These are phyloP conservation scores for Epirrhoe tristata DNA, from an alignment of 2,888 invertebrate genomes.

Conservation along the genomic window DNA sequence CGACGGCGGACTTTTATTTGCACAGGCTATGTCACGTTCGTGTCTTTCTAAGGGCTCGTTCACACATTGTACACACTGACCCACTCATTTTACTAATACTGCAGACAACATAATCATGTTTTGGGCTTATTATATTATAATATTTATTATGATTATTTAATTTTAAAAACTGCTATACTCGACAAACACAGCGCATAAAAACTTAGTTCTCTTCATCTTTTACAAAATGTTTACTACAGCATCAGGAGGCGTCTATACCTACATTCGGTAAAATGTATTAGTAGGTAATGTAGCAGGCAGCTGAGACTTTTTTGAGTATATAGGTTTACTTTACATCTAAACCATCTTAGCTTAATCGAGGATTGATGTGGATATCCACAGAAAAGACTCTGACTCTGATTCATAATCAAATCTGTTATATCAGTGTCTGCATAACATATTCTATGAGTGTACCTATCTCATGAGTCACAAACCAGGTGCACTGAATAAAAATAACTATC, in stretches of 20 bases:
- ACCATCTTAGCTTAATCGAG: background rate
- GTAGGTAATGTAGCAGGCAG: too few species aligned
- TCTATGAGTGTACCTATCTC: background rate
- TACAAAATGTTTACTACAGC: too few species aligned
- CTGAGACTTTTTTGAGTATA: too few species aligned
- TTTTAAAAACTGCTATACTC: too few species aligned
- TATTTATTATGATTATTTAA: too few species aligned
- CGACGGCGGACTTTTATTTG: slow-evolving; percentile 39
- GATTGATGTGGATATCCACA: too few species aligned
- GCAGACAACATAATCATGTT: background rate
- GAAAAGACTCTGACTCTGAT: background rate
- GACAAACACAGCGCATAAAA: too few species aligned
- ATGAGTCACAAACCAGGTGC: slow-evolving; percentile 31
- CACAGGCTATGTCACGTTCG: slow-evolving; percentile 31
- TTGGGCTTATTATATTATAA: too few species aligned
- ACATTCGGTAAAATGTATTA: too few species aligned
- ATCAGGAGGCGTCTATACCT: too few species aligned
- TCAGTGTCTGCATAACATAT: background rate
- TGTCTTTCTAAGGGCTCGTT: slow-evolving; percentile 12
- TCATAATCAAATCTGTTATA: background rate
- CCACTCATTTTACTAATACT: background rate
- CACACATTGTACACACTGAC: background rate
- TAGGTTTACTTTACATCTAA: too few species aligned
- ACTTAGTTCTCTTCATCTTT: too few species aligned
- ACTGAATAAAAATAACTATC: slow-evolving; percentile 18